Percentiles rank a stretch among this genome's conserved stretches.
Evolutionary conservation across 2,888 invertebrate genomes (phyloP).

Genomic region (Eurytoma californica): DNA sequence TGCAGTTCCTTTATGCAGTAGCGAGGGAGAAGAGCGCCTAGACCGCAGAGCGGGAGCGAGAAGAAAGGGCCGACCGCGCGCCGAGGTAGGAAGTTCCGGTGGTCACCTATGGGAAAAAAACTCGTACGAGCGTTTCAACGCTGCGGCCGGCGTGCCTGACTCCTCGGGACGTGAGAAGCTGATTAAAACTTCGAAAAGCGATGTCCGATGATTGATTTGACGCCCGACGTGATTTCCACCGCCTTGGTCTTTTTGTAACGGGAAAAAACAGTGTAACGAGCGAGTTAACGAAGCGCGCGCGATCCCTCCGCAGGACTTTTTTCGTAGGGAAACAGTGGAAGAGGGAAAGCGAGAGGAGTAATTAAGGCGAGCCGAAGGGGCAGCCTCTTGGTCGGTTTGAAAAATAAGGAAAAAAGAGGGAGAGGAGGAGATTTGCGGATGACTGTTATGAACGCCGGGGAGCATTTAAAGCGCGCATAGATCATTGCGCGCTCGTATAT

Average conservation of each 20-base stretch:
- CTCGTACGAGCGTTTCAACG: background rate
- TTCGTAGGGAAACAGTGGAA: background rate
- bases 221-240: too few relatives aligned
- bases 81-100: constrained; percentile 30
- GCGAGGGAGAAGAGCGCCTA: background rate
- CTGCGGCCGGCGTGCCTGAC: background rate
- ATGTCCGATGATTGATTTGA: background rate
- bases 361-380: constrained; percentile 8
- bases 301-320: too few relatives aligned
- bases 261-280: too few relatives aligned
- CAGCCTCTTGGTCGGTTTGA: background rate
- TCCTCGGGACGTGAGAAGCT: background rate
- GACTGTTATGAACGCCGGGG: constrained; percentile 28
- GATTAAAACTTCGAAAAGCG: background rate
- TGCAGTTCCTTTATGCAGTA: background rate
- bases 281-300: too few relatives aligned
- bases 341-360: background rate
- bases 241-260: too few relatives aligned
- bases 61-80: background rate
- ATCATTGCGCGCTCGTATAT: constrained; percentile 19
- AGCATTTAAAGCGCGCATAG: constrained; percentile 18
- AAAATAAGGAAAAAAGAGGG: background rate
- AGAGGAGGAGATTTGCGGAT: constrained; percentile 7
- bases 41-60: constrained; percentile 5
- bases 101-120: background rate